phyloP scores from a whole-genome alignment of 1,140 invertebrate species.

The Batillaria attramentaria region DNA sequence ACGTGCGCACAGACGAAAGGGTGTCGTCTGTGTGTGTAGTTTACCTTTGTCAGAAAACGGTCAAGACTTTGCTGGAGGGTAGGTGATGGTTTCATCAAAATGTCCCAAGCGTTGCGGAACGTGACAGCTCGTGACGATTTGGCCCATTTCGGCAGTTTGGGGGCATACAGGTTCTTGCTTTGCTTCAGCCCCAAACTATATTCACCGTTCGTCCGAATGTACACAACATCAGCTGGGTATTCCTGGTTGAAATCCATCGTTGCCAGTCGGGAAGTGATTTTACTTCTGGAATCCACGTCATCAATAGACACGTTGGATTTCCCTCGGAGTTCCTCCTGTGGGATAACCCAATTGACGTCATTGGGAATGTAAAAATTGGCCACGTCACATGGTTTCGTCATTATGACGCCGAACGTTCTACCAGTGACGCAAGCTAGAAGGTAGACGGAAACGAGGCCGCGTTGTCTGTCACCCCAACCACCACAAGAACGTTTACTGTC shows the following conservation, averaged over 20 bases:
- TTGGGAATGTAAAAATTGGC: conserved; percentile 37
- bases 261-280: neutral
- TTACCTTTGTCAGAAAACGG: conserved; percentile 3
- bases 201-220: conserved; percentile 39
- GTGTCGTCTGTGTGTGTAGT: neutral
- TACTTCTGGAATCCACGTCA: neutral
- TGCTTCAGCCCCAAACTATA: neutral
- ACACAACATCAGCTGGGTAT: conserved; percentile 38
- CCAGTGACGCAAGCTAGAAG: conserved; percentile 38
- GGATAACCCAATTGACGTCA: conserved; percentile 40
- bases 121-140: neutral
- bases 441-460: conserved; percentile 43
- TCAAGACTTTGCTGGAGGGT: neutral
- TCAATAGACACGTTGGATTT: conserved; percentile 2
- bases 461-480: conserved; percentile 52
- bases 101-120: conserved; percentile 21
- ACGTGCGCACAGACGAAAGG: conserved; percentile 48
- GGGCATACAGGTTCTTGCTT: conserved; percentile 21
- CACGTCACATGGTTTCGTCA: conserved; percentile 47
- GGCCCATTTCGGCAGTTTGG: conserved; percentile 10
- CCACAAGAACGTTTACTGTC: conserved; percentile 40
- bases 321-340: neutral
- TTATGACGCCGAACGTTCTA: conserved; percentile 41
- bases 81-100: conserved; percentile 18
- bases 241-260: conserved; percentile 32